Evolutionary conservation across 2,888 invertebrate genomes (phyloP).

Genomic region (Brachynemurus nebulosus): DNA sequence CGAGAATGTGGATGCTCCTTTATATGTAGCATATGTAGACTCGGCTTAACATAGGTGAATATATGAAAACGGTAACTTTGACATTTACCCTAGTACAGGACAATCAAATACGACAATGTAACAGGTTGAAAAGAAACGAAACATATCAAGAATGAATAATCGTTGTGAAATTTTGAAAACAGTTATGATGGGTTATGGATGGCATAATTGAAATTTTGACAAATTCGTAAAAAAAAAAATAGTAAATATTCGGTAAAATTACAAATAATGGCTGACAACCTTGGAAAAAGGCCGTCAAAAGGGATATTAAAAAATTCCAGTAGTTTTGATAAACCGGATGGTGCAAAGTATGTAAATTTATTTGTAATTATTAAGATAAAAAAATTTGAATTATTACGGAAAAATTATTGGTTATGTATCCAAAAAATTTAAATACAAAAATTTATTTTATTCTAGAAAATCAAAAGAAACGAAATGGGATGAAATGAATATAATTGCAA

Average conservation of each 20-base stretch:
- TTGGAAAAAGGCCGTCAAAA: constrained; percentile 71
- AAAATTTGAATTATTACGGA: too few species aligned
- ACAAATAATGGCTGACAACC: constrained; percentile 54
- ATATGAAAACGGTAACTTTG: too few species aligned
- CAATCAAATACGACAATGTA: too few species aligned
- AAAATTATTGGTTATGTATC: background rate
- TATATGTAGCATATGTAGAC: too few species aligned
- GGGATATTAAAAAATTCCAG: constrained; percentile 87
- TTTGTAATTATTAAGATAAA: too few species aligned
- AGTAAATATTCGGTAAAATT: background rate
- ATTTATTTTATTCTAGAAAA: constrained; percentile 6
- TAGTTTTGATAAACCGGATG: constrained; percentile 63
- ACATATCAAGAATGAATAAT: too few species aligned
- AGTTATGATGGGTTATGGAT: too few species aligned
- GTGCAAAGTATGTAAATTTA: constrained; percentile 24
- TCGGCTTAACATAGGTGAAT: too few species aligned
- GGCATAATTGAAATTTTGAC: constrained; percentile 3
- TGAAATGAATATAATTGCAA: constrained; percentile 97
- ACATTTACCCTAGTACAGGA: too few species aligned
- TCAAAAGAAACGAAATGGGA: constrained; percentile 72
- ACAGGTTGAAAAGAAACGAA: too few species aligned
- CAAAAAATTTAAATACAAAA: background rate
- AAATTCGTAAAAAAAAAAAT: background rate
- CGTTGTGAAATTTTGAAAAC: too few species aligned
- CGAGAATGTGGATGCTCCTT: too few species aligned